Evolutionary conservation across 1,140 invertebrate genomes (phyloP).

Genomic region (Zaprionus nigranus): DNA sequence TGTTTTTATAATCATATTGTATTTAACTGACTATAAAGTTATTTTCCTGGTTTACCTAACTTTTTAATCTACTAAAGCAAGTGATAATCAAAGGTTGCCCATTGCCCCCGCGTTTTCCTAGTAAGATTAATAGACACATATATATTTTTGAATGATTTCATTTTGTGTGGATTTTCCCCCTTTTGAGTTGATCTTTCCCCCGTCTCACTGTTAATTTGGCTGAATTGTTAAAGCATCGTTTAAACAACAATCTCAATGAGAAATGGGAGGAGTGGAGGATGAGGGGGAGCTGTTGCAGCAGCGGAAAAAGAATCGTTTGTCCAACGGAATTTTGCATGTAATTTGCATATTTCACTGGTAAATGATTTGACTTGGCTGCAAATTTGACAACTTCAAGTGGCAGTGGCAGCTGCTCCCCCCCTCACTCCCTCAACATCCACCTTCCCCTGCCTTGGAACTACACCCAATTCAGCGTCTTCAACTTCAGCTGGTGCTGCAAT

Average conservation of each 20-base stretch:
- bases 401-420: conserved; percentile 56
- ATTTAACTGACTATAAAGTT: not conserved
- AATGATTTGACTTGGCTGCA: conserved; percentile 70
- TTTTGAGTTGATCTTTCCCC: not conserved
- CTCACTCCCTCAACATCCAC: not conserved
- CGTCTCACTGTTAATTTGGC: conserved; percentile 13
- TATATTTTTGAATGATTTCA: not conserved
- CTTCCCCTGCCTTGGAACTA: conserved; percentile 6
- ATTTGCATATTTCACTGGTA: conserved; percentile 69
- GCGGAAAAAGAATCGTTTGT: conserved; percentile 24
- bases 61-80: not conserved
- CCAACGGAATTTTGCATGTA: conserved; percentile 46
- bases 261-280: not conserved
- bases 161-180: conserved; percentile 1
- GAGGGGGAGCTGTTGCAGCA: not conserved
- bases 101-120: not conserved
- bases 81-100: not conserved
- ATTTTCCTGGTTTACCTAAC: not conserved
- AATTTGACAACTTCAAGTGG: conserved; percentile 79
- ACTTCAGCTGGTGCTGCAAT: conserved; percentile 67
- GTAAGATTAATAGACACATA: not conserved
- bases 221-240: conserved; percentile 38
- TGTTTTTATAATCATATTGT: not conserved
- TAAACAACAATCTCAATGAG: conserved; percentile 26
- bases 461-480: conserved; percentile 54